Evolutionary conservation across 2,888 invertebrate species (phyloP), one percentile per base, ranked within the genome.

Genomic region (Pandemis corylana): DNA sequence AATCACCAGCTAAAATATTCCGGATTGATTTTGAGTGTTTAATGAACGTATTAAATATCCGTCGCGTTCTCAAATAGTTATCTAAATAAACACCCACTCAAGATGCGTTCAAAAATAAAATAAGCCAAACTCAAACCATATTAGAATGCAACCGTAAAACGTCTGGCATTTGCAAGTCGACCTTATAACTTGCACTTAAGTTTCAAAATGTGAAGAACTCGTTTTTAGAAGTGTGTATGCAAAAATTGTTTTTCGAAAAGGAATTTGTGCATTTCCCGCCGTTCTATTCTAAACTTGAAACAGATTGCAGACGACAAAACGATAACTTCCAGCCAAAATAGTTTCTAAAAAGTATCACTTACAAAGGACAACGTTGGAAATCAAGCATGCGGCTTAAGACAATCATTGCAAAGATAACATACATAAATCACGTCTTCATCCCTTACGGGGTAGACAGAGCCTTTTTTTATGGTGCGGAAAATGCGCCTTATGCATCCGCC

Each of bases 241-340:
- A 61, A 20, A 70, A 56, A 44, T 63, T 7, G 76, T 76, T 61
- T 76, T 42, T 56, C 13, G 70, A 12, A 49, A 67, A 61, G 68
- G 70, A 74, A 74, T 74, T 66, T 70, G 69, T 70, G 66, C 74
- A 20, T 74, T 70, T 74, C 66, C 68, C 76, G 68, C 46, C 42
- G 28, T 41, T 68, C 76, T 76, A 73, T 73, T 76, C 64, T 67
- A 44, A 73, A 59, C 41, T 15, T 28, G 46, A 41, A 10, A 56
- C 56, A 56, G 15, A 56, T 56, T 56, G 42, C 65, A 74, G 74
- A 51, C 69, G 42, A 69, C 76, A 73, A 76, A 73, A 73, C 59
- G 70, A 73, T 73, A 71, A 72, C 53, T 72, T 74, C 15, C 49
- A 59, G 65, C 4, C 36, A 12, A 59, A 70, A 70, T 66, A 61